Base-by-base conservation (phyloP, 2,797 vertebrate genomes). In the Perodicticus potto region DNA sequence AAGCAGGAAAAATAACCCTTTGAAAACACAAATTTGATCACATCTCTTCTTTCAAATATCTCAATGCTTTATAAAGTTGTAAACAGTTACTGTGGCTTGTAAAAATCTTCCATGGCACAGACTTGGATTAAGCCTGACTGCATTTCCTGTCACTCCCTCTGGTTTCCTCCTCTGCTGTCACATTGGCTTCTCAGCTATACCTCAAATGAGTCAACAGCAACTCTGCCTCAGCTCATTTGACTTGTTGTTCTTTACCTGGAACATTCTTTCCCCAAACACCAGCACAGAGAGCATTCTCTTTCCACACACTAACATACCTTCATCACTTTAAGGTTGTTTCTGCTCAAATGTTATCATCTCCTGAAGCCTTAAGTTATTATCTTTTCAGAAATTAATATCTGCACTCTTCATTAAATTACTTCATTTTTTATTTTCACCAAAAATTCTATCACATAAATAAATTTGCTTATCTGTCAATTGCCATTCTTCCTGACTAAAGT, bases 351-450 rank as follows among this genome's bases (percentile, higher is more conserved):
- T 67, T 85, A 81, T n/a, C 53, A 2, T 84, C 11, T 83, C 70
- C 12, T 72, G 4, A 94, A 37, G 29, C 32, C 34, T 76, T 95
- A 49, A 0, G 6, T 76, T 40, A 29, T 37, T 17, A 77, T 76
- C 14, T 22, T 94, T 93, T 81, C 37, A 93, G 61, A 94, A 92
- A 95, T 69, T n/a, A 84, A 89, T 14, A 16, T 72, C 11, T 93
- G 23, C 4, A 25, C 76, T 82, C 37, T 92, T 40, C 59, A 61
- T 23, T 14, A 87, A 2, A 82, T 78, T 19, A 37, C 1, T 5
- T 86, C 55, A 86, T 34, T 93, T 86, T 86, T 85, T 63, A 63
- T 69, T 88, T 88, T 74, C 16, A 85, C 72, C 17, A 57, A 87
- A 74, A 40, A 76, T 29, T 5, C 37, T 78, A 40, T 5, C 3